A percentile compares a stretch with the other conserved stretches of the same genome.
Conservation (phyloP, 2,113 vertebrate genomes). For the Rattus norvegicus region GRCr8 NC_086021.1:90194001-90194500, state of each 20-base stretch:
- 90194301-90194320: neutral
- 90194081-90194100: neutral
- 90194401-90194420: too few species aligned
- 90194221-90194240: neutral
- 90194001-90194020: neutral
- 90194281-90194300: neutral
- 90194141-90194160: conserved; percentile 57
- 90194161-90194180: neutral
- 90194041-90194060: conserved; percentile 11
- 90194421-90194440: too few species aligned
- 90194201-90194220: neutral
- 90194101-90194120: neutral
- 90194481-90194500: neutral
- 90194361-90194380: too few species aligned
- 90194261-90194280: conserved; percentile 24
- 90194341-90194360: too few species aligned
- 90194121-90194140: conserved; percentile 3
- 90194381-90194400: too few species aligned
- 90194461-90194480: too few species aligned
- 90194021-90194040: neutral
- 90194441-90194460: too few species aligned
- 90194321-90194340: too few species aligned
- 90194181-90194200: conserved; percentile 32
- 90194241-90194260: conserved; percentile 10
- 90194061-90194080: neutral